Evolutionary conservation across 2,113 vertebrate genomes (phyloP), one percentile per base, ranked within the genome.

Genomic region (Tragelaphus buxtoni): DNA sequence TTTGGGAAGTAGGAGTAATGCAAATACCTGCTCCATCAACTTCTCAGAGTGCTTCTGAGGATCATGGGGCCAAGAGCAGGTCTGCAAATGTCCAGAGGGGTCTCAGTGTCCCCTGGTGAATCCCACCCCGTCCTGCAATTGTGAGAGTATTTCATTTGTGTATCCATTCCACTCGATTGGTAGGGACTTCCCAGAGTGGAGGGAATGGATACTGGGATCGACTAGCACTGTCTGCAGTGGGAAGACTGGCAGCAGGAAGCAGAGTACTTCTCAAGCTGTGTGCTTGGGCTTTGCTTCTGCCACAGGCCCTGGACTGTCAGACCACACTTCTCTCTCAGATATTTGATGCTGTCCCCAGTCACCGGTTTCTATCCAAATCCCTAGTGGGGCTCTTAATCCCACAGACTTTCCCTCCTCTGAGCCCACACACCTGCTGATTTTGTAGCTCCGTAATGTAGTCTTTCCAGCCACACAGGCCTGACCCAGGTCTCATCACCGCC

Each of bases 391-490:
- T 88, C 53, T 47, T 87, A 35, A 8, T 45, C 45, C 5, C 20
- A 9, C 42, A n/a, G 20, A 80, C 32, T 39, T 39, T 24, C 35
- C 76, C 51, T 56, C 0, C 32, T 28, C 49, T 18, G 72, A 77
- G 81, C 51, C 24, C 49, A 30, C 49, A 58, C 7, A 4, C 74
- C 72, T 69, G 49, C 49, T 20, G 18, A 14, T 16, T 12, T 4
- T 2, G 32, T 9, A 14, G 32, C n/a, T 20, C 26, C 9, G n/a
- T 30, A 61, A n/a, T 1, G 0, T 18, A 5, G 9, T n/a, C 42
- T 51, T n/a, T 56, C 79, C 24, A 30, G 28, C 84, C 53, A 32
- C 5, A 10, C 17, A 4, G 7, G 63, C 45, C 42, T 13, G 61
- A 60, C 47, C 10, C 35, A 1, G 7, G 17, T 24, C 30, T 63